Base-by-base conservation (phyloP, 2,888 invertebrate genomes). In the Pachycephus smyrnensis region DNA sequence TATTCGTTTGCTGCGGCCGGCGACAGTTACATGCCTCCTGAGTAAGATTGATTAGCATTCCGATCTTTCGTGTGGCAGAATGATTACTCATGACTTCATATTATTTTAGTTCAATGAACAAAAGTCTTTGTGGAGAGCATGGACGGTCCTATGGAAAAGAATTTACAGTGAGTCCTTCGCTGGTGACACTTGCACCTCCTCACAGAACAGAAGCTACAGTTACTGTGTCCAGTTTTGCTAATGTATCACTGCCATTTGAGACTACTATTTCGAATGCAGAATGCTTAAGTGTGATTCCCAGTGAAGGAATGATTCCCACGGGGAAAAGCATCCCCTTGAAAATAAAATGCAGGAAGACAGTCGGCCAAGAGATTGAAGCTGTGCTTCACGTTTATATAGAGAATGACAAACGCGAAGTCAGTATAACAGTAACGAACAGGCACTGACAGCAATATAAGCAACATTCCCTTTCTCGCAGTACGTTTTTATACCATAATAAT, bases 1-100 rank as follows among this genome's bases (percentile, higher is more conserved):
- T 86, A 86, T 74, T 79, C 88, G 31, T 87, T 87, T 31, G 87
- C 88, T 74, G 84, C 84, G 23, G 86, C 82, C 77, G 88, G 87
- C 40, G 88, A 89, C 77, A 91, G 90, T 80, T 90, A 86, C 78
- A 83, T 90, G 79, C 87, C 88, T 11, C 84, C 84, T 11, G 85
- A 86, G 88, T 89, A 79, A 79, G 85, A 79, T 69, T 73, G 73
- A 68, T 75, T 12, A 69, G 11, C 40, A 55, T 40, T 77, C 15
- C 15, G 15, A 40, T 40, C 15, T 40, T 40, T 15, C 40, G 15
- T 15, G 40, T 6, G 15, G 15, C 4, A 40, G 15, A 40, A 40
- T 40, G 4, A 15, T 15, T 40, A 40, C 23, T 73, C 32, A 73
- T 73, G 30, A 73, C 35, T 68, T 74, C 31, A 75, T 74, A 37